Evolutionary conservation across 2,797 vertebrate species (phyloP).

Genomic region (Monodelphis domestica): DNA sequence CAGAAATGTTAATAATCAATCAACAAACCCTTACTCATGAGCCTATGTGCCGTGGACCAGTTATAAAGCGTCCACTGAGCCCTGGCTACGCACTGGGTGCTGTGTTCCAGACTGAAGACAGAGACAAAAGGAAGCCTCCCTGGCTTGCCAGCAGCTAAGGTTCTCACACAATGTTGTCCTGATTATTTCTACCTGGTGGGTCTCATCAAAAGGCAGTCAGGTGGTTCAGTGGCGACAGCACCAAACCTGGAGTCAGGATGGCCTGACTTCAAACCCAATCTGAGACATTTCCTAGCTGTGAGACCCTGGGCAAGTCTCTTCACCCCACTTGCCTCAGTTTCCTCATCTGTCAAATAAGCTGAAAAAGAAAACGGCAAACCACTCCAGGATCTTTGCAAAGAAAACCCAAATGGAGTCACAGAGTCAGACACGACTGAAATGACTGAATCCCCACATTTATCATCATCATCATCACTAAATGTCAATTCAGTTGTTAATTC

Average conservation of each 20-base stretch:
- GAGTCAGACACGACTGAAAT: neutral
- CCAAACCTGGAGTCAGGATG: neutral
- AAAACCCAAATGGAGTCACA: neutral
- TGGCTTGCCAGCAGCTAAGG: neutral
- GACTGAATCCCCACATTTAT: neutral
- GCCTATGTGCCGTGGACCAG: neutral
- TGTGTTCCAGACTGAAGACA: neutral
- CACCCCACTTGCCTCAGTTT: neutral
- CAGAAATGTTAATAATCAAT: neutral
- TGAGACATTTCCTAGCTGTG: neutral
- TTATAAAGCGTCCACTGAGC: neutral
- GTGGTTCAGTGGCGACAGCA: too few relatives aligned
- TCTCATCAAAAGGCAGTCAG: neutral
- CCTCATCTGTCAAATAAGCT: neutral
- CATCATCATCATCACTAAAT: neutral
- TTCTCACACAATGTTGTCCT: neutral
- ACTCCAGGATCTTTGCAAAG: neutral
- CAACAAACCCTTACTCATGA: neutral
- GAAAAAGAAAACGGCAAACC: neutral
- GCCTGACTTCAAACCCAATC: neutral
- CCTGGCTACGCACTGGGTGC: too few relatives aligned
- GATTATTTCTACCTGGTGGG: neutral
- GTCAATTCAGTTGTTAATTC: neutral
- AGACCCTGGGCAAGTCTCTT: neutral
- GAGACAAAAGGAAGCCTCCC: neutral